Base-by-base conservation (phyloP, 1,140 invertebrate genomes). In the Drosophila lacteicornis region DNA sequence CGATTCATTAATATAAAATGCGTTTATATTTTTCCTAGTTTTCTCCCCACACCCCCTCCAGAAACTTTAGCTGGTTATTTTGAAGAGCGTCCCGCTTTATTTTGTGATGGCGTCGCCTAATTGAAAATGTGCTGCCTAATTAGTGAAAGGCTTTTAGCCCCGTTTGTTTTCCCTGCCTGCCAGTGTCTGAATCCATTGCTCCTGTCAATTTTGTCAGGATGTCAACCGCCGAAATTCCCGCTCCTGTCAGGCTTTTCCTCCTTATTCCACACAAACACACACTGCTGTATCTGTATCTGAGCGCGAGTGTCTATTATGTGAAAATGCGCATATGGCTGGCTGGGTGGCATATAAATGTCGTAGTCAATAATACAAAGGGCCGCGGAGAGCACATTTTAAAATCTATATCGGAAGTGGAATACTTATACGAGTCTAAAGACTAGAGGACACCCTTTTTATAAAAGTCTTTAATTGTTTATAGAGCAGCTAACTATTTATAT, bases 51-150 rank as follows among this genome's bases (percentile, higher is more conserved):
- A 25, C 22, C 27, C 27, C 6, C 27, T 6, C 27, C 5, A 6
- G 36, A 22, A 67, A 55, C 61, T 60, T 53, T 49, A 17, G 27
- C 30, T 36, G 38, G 13, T 38, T 17, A 15, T 43, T 43, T 43
- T 60, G 22, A 27, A 77, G 60, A 80, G 42, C 42, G 57, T 38
- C 22, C 42, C 33, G 40, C 57, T 73, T 60, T 49, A 30, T 47
- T 58, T 67, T 50, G 9, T 46, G 57, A 45, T 56, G 40, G 36
- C 63, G 30, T 49, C 70, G 53, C 66, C 25, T 88, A 88, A 88
- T 87, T 88, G 84, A 78, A 87, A 81, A 80, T 68, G 68, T 60
- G 61, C 71, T 70, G 77, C 56, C 84, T 88, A 88, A 87, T 87
- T 84, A 88, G 73, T 71, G 55, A 80, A 80, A 80, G 78, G 50